Evolutionary conservation across 2,888 invertebrate genomes (phyloP).

Genomic region (Lordiphosa andalusiaca): DNA sequence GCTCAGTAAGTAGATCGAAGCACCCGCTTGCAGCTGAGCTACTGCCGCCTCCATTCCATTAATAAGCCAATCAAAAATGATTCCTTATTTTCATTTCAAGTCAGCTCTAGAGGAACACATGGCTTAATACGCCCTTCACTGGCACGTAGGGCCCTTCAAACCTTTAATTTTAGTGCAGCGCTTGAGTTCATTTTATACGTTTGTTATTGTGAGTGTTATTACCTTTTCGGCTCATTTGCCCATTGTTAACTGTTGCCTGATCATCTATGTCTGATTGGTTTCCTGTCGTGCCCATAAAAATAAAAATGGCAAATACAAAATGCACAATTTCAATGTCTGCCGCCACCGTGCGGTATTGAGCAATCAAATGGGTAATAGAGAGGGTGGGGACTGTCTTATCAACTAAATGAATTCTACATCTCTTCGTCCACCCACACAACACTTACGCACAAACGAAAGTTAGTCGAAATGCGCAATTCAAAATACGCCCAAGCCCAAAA

Average conservation of each 20-base stretch:
- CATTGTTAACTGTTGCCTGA: conserved; percentile 43
- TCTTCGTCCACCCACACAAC: conserved; percentile 23
- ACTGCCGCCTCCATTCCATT: no score
- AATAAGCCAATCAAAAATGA: not conserved
- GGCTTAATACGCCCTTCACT: not conserved
- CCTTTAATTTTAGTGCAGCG: conserved; percentile 31
- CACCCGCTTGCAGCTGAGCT: no score
- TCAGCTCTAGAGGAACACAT: not conserved
- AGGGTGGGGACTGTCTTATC: conserved; percentile 43
- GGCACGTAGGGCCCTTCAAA: conserved; percentile 30
- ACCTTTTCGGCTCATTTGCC: conserved; percentile 29
- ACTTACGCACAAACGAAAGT: conserved; percentile 56
- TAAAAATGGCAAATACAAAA: conserved; percentile 27
- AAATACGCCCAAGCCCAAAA: conserved; percentile 41
- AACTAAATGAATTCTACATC: conserved; percentile 72
- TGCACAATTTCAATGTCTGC: conserved; percentile 45
- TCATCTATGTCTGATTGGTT: conserved; percentile 75
- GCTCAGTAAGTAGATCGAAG: no score
- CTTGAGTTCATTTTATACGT: conserved; percentile 38
- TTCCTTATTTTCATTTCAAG: conserved; percentile 8
- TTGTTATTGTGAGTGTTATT: conserved; percentile 34
- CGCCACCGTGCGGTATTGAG: conserved; percentile 25
- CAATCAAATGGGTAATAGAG: conserved; percentile 32
- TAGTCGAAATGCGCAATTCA: conserved; percentile 50
- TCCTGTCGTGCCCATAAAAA: conserved; percentile 74